Base-by-base conservation (phyloP, 1,140 invertebrate species). In the Pissodes strobi region DNA sequence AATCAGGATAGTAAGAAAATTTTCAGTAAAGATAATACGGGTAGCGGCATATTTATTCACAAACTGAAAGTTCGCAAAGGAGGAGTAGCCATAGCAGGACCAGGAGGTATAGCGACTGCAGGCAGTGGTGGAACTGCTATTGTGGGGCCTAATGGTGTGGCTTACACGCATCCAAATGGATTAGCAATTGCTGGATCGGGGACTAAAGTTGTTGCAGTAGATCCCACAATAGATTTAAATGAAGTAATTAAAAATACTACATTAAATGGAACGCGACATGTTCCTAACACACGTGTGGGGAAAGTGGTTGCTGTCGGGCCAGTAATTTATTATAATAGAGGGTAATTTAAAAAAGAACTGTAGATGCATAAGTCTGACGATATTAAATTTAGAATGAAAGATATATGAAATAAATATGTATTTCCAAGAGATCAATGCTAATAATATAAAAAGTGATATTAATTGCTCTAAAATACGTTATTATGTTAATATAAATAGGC, bases 61-160 rank as follows among this genome's bases (percentile, higher is more conserved):
- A 82, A 80, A 64, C 67, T 89, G 6, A 86, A 83, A 72, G 87
- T 90, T 6, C 79, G 85, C 46, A 83, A 83, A 74, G 88, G 88
- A 5, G 88, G 88, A 12, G 87, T 90, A 0, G 88, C 88, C 0
- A 89, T 90, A 21, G 88, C 88, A 1, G 88, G 88, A 0, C 88
- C 88, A 0, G 87, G 87, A 6, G 88, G 88, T 43, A 85, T 89
- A 34, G 88, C 88, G 0, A 89, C 87, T 1, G 87, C 88, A 1
- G 88, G 87, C 5, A 84, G 82, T 64, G 88, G 88, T 1, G 88
- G 88, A 5, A 88, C 87, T 0, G 88, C 88, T 0, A 88, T 90
- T 37, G 88, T 90, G 1, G 88, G 88, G 2, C 87, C 88, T 4
- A 87, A 86, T 8, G 88, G 88, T 0, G 80, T 87, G 22, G 88